A percentile compares a stretch with the other conserved stretches of the same genome.
phyloP scores from a whole-genome alignment of 2,797 vertebrate genomes.

The Astyanax mexicanus region DNA sequence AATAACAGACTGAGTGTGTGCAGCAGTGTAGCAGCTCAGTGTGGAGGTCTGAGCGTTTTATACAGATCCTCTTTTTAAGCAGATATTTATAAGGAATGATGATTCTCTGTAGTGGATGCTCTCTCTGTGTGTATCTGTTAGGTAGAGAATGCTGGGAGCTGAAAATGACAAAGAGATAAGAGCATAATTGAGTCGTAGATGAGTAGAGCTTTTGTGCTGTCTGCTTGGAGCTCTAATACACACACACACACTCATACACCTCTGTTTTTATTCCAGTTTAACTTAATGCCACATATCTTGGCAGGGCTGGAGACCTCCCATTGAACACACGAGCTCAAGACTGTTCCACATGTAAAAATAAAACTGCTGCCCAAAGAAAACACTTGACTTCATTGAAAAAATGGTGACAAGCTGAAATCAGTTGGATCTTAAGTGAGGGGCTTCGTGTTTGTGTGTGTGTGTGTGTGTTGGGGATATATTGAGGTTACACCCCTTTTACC shows the following conservation, averaged over 20 bases:
- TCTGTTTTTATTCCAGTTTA: constrained; percentile 79
- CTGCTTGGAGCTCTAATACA: constrained; percentile 58
- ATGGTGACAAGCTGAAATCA: constrained; percentile 64
- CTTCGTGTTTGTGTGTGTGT: constrained; percentile 23
- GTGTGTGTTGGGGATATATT: constrained; percentile 10
- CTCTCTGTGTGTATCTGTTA: constrained; percentile 36
- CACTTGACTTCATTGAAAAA: constrained; percentile 68
- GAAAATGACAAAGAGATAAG: not conserved
- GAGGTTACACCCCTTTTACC: constrained; percentile 44
- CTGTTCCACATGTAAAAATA: constrained; percentile 81
- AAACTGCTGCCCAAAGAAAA: constrained; percentile 78
- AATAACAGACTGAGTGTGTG: constrained; percentile 53
- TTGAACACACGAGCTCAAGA: constrained; percentile 66
- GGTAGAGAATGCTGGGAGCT: not conserved
- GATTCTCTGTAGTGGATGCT: constrained; percentile 47
- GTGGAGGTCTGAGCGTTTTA: constrained; percentile 3
- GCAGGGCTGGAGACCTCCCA: constrained; percentile 72
- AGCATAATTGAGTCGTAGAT: constrained; percentile 17
- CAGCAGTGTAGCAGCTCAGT: constrained; percentile 52
- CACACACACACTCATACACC: constrained; percentile 48
- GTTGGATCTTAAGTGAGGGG: constrained; percentile 56
- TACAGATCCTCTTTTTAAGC: constrained; percentile 24
- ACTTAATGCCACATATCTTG: constrained; percentile 79
- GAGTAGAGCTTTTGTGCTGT: constrained; percentile 51
- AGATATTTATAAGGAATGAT: constrained; percentile 58